These are phyloP conservation scores for Petrophora chlorosata DNA, from an alignment of 2,888 invertebrate genomes.

Conservation along the genomic window DNA sequence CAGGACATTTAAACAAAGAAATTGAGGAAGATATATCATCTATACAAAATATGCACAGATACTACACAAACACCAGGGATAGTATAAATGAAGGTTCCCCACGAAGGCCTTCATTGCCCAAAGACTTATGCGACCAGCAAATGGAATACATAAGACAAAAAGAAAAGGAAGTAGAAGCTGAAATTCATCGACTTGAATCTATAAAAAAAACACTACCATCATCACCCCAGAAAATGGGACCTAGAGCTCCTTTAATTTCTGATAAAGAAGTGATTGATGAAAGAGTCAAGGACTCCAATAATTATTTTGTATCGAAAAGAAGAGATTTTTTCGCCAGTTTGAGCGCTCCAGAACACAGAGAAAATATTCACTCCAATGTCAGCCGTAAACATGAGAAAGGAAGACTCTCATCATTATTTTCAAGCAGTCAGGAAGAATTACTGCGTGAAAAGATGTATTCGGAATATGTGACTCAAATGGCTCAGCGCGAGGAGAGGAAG, in stretches of 20 bases:
- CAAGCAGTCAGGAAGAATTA: constrained; percentile 88
- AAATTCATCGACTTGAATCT: constrained; percentile 85
- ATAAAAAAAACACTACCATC: constrained; percentile 63
- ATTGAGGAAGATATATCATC: constrained; percentile 75
- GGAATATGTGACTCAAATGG: constrained; percentile 91
- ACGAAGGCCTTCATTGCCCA: constrained; percentile 85
- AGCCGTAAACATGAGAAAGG: constrained; percentile 38
- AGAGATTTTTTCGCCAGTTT: constrained; percentile 65
- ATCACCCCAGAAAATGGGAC: constrained; percentile 50
- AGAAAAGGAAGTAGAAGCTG: constrained; percentile 87
- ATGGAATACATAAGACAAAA: constrained; percentile 87
- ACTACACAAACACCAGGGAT: constrained; percentile 60
- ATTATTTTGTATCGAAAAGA: constrained; percentile 70
- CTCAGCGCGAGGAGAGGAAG: constrained; percentile 90
- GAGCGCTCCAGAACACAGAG: constrained; percentile 12
- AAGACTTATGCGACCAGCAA: constrained; percentile 85
- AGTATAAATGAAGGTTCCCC: constrained; percentile 50
- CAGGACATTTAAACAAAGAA: constrained; percentile 74
- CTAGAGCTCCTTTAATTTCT: constrained; percentile 67
- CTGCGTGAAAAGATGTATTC: constrained; percentile 92
- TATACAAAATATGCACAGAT: constrained; percentile 76
- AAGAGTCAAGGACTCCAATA: constrained; percentile 53
- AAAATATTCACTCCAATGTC: background rate
- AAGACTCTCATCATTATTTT: constrained; percentile 68
- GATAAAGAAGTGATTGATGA: constrained; percentile 60